A percentile compares a stretch with the other conserved stretches of the same genome.
These are phyloP conservation scores for Hippocampus comes DNA, from an alignment of 2,113 vertebrate species.

Conservation along the genomic window DNA sequence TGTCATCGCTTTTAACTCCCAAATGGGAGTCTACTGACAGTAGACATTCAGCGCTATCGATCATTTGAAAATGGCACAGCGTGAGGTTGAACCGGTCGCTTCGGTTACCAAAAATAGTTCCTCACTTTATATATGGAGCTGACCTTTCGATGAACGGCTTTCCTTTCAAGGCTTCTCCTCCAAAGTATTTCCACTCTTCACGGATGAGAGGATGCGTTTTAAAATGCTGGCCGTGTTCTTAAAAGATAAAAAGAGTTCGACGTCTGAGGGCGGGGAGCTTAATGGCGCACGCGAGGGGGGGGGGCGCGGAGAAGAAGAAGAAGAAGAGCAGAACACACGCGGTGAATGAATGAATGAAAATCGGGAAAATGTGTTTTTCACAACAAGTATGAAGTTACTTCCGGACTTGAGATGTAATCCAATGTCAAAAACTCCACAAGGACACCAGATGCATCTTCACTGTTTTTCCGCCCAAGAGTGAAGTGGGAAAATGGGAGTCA, in stretches of 20 bases:
- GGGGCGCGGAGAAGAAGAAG: background rate
- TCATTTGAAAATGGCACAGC: background rate
- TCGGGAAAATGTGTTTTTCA: background rate
- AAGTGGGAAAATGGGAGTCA: background rate
- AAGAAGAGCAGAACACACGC: background rate
- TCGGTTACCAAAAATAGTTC: background rate
- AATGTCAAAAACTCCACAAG: slow-evolving; percentile 1
- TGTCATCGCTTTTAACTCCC: too few species aligned
- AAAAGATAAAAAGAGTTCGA: slow-evolving; percentile 3
- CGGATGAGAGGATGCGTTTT: background rate
- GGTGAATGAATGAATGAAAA: background rate
- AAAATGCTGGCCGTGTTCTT: background rate
- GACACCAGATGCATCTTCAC: background rate
- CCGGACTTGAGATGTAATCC: background rate
- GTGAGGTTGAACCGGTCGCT: background rate
- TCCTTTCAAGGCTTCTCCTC: background rate
- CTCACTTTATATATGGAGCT: background rate
- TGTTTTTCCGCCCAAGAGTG: background rate
- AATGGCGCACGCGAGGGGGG: background rate
- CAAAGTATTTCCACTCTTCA: background rate
- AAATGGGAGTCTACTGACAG: background rate
- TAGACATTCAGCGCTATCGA: background rate
- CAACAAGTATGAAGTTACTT: background rate
- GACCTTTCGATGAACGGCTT: slow-evolving; percentile 2
- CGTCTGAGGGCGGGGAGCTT: background rate